Evolutionary conservation across 2,797 vertebrate genomes (phyloP), one percentile per base, ranked within the genome.

Genomic region (Jordanella pulchra): DNA sequence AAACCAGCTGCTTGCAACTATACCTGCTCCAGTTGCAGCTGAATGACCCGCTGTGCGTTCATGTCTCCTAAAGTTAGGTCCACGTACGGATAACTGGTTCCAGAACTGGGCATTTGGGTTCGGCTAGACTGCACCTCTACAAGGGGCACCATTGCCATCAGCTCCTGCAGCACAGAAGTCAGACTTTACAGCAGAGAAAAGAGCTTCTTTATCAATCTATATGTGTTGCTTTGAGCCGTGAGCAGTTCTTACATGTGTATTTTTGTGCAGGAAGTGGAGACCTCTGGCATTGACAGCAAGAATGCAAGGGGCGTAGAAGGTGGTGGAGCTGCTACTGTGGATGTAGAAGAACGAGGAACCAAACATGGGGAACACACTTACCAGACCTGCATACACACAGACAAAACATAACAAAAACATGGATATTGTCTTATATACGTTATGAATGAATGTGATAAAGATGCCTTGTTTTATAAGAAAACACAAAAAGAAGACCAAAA

Each of bases 331-430:
- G 92, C 98, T 98, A 92, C 97, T 99, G 87, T 97, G 97, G 90
- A 99, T 92, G 95, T 97, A 97, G 95, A 99, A 99, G 94, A 99
- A 99, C 25, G 98, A 97, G 0, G 97, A 99, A 61, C 98, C 97
- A 0, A 99, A 99, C 97, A 97, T 96, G 68, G 97, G 96, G 86
- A 95, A 96, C 0, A 95, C 96, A 0, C 96, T 97, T 88, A 99
- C 92, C 87, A 99, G 94, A 30, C 97, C 98, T 99, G 90, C 27
- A 76, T 2, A 63, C 30, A 80, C 51, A 75, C 13, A 79, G 14
- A 76, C 67, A 60, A 0, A 39, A 35, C 7, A 17, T 14, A 32
- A 44, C 4, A 0, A 17, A 65, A 45, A 32, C 7, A 25, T n/a
- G 25, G 11, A 9, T 1, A n/a, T 65, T 55, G 30, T 54, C 4